phyloP scores from a whole-genome alignment of 2,888 invertebrate species.

The Spisula subtruncata region DNA sequence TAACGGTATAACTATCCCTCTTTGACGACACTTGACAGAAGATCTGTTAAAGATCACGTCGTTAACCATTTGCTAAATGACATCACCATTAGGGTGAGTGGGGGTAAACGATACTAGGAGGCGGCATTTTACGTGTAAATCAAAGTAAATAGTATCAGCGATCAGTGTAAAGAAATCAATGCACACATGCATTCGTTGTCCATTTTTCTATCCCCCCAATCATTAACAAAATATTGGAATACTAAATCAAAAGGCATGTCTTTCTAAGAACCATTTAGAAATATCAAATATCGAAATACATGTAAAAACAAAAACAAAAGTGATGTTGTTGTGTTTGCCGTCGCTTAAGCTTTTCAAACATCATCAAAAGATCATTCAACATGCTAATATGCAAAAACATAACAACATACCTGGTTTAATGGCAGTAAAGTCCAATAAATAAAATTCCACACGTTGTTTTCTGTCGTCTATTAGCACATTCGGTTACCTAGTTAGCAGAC shows the following conservation, averaged over 20 bases:
- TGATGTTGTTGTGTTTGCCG: no score
- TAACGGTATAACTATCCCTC: no score
- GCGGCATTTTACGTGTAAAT: background rate
- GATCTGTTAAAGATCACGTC: background rate
- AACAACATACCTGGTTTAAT: background rate
- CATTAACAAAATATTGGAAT: background rate
- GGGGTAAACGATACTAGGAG: background rate
- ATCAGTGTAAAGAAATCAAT: background rate
- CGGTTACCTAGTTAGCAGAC: slow-evolving; percentile 11
- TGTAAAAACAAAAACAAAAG: background rate
- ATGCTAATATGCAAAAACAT: background rate
- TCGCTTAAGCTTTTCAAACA: background rate
- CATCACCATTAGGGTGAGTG: background rate
- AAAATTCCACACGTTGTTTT: slow-evolving; percentile 15
- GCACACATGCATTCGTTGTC: background rate
- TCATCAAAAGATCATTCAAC: background rate
- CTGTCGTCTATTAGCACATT: slow-evolving; percentile 5
- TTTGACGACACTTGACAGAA: background rate
- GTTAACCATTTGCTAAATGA: background rate
- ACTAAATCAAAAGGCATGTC: background rate
- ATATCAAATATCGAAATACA: background rate
- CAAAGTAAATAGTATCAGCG: background rate
- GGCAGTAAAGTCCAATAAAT: slow-evolving; percentile 16
- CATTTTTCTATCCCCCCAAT: background rate
- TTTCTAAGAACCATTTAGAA: background rate